These are phyloP conservation scores for Platerodrilus igneus DNA, from an alignment of 2,888 invertebrate genomes.

Conservation along the genomic window DNA sequence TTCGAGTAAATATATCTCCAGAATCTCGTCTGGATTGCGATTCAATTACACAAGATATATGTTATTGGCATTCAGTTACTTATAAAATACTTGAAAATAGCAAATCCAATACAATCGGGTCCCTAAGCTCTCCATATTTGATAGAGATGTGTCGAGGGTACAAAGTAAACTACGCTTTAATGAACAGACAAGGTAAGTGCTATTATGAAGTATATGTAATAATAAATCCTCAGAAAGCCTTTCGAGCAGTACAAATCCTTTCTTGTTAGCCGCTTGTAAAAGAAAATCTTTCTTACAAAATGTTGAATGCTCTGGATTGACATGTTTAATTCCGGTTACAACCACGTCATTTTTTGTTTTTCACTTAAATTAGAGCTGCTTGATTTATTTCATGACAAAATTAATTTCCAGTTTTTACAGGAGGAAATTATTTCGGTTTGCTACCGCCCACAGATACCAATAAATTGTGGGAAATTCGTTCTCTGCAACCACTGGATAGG, in stretches of 20 bases:
- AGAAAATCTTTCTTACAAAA: no score
- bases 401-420: slow-evolving; percentile 20
- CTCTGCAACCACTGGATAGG: slow-evolving; percentile 37
- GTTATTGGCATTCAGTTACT: slow-evolving; percentile 40
- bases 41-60: slow-evolving; percentile 38
- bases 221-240: no score
- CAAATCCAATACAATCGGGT: slow-evolving; percentile 34
- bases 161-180: slow-evolving; percentile 49
- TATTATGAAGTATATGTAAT: no score
- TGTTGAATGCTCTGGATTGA: no score
- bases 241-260: no score
- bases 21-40: slow-evolving; percentile 36
- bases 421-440: slow-evolving; percentile 28
- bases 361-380: no score
- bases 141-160: slow-evolving; percentile 50
- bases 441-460: slow-evolving; percentile 28
- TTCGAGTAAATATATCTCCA: slow-evolving; percentile 33
- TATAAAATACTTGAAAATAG: slow-evolving; percentile 38
- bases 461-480: slow-evolving; percentile 40
- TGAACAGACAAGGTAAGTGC: slow-evolving; percentile 48
- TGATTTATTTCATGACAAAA: no score
- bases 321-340: no score
- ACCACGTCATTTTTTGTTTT: no score
- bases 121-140: slow-evolving; percentile 38
- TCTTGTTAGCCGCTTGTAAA: no score